These are phyloP conservation scores for Chrysolina americana DNA, from an alignment of 2,888 invertebrate genomes.

Conservation along the genomic window DNA sequence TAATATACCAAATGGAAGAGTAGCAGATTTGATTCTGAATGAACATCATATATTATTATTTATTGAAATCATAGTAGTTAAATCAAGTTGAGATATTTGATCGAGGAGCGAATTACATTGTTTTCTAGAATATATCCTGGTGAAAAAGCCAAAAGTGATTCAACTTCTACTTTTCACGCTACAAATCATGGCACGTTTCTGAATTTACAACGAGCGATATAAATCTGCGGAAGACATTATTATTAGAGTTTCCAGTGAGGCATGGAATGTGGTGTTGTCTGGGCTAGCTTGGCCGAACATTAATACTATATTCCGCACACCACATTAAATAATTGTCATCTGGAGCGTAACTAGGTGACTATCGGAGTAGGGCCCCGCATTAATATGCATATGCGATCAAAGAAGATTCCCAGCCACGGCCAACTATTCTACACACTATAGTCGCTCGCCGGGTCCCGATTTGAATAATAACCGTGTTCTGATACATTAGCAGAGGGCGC, in stretches of 20 bases:
- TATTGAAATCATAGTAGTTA: too few species aligned
- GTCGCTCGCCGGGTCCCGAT: slow-evolving; percentile 35
- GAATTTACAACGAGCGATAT: slow-evolving; percentile 8
- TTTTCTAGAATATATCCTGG: too few species aligned
- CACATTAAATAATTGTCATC: slow-evolving; percentile 53
- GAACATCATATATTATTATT: too few species aligned
- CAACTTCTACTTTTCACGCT: not conserved
- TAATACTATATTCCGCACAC: slow-evolving; percentile 39
- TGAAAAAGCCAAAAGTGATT: not conserved
- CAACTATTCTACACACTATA: slow-evolving; percentile 26
- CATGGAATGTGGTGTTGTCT: slow-evolving; percentile 27
- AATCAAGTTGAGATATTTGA: too few species aligned
- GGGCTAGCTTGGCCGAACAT: slow-evolving; percentile 27
- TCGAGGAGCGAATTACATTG: too few species aligned
- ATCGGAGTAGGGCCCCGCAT: slow-evolving; percentile 39
- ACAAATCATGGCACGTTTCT: slow-evolving; percentile 2
- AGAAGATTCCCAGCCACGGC: slow-evolving; percentile 37
- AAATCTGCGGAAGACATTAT: slow-evolving; percentile 21
- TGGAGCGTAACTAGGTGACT: slow-evolving; percentile 53
- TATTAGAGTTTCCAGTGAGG: slow-evolving; percentile 11
- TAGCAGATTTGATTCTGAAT: too few species aligned
- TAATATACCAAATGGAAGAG: too few species aligned
- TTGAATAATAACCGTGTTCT: slow-evolving; percentile 46
- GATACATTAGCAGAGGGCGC: slow-evolving; percentile 43
- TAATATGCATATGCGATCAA: slow-evolving; percentile 52